phyloP scores from a whole-genome alignment of 2,888 invertebrate species.

The Campopleginae sp. region DNA sequence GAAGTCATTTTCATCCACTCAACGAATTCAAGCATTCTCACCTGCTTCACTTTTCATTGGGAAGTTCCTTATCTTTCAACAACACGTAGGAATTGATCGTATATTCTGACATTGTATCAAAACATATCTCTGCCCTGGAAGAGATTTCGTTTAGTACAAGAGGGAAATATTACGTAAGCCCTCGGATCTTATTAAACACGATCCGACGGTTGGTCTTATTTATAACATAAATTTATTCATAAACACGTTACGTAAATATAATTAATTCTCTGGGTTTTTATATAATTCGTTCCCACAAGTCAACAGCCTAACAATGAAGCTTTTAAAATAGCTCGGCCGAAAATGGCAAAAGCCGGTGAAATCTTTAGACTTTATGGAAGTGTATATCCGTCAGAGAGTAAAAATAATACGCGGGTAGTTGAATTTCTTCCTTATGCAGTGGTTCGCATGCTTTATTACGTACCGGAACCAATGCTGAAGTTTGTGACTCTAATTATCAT shows the following conservation, averaged over 20 bases:
- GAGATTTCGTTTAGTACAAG: not conserved
- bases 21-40: no score
- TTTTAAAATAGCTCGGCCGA: not conserved
- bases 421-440: not conserved
- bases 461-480: not conserved
- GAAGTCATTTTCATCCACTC: no score
- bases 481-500: not conserved
- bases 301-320: not conserved
- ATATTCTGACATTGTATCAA: not conserved
- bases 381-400: not conserved
- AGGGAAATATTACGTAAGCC: not conserved
- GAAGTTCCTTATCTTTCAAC: no score
- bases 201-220: not conserved
- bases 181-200: not conserved
- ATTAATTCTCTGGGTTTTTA: not conserved
- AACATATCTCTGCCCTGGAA: not conserved
- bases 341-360: not conserved
- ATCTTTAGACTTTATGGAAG: not conserved
- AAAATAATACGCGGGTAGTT: not conserved
- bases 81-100: no score
- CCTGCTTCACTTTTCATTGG: no score
- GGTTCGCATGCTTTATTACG: not conserved
- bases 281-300: not conserved
- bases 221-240: not conserved
- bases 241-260: no score